A percentile compares a stretch with the other conserved stretches of the same genome.
These are phyloP conservation scores for Neelides folsomi DNA, from an alignment of 2,888 invertebrate genomes.

Conservation along the genomic window DNA sequence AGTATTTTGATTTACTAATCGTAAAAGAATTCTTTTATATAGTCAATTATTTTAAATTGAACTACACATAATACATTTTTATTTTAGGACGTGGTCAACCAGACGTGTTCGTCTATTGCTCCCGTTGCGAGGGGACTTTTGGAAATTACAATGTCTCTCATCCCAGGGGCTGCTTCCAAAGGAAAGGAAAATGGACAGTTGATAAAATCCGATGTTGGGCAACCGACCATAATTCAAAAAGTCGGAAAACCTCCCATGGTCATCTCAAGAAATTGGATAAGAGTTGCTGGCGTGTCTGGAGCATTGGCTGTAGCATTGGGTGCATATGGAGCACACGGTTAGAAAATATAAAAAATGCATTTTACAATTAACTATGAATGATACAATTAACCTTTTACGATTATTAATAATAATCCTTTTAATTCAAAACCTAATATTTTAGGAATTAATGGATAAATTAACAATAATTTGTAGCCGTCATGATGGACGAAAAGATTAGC, in stretches of 20 bases:
- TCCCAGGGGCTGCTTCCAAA: slow-evolving; percentile 12
- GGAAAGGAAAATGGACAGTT: slow-evolving; percentile 6
- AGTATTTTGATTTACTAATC: no score
- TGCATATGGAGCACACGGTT: slow-evolving; percentile 32
- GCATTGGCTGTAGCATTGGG: slow-evolving; percentile 30
- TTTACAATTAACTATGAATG: no score
- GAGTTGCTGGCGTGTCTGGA: slow-evolving; percentile 29
- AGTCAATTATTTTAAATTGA: no score
- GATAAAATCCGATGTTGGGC: no score
- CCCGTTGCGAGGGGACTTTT: slow-evolving; percentile 23
- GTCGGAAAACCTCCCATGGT: no score
- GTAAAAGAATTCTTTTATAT: no score
- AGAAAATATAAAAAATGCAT: neutral
- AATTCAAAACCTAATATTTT: no score
- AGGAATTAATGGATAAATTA: neutral
- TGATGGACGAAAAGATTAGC: slow-evolving; percentile 25
- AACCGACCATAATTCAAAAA: no score
- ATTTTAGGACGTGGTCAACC: slow-evolving; percentile 22
- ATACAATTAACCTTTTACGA: neutral
- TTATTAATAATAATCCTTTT: neutral
- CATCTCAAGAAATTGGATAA: slow-evolving; percentile 14
- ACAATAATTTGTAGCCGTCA: slow-evolving; percentile 16
- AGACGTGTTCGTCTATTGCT: slow-evolving; percentile 14
- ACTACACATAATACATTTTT: neutral
- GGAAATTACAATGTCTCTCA: slow-evolving; percentile 15